Base-by-base conservation (phyloP, 2,888 invertebrate genomes). In the Chromoteleia sp. region DNA sequence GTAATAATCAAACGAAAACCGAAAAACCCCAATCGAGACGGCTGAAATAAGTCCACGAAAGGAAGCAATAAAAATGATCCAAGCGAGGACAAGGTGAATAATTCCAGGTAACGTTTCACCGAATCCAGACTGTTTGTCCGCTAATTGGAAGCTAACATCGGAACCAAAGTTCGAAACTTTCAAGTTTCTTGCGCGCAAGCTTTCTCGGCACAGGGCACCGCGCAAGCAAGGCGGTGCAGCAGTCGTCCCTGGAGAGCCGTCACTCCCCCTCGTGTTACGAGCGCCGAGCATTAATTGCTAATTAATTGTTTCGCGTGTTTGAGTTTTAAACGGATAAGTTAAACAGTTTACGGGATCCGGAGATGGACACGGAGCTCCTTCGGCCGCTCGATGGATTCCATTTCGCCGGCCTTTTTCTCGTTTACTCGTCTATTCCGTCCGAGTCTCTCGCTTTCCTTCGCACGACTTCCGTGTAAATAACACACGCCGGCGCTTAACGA, bases 121-220 rank as follows among this genome's bases (percentile, higher is more conserved):
- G 84, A 87, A 89, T 87, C 86, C 87, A 84, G 86, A 87, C 88
- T 91, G 89, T 91, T 91, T 91, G 90, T 90, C 90, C 88, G 88
- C 89, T 91, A 91, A 91, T 91, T 91, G 91, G 89, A 90, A 91
- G 90, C 89, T 90, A 91, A 91, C 91, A 89, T 87, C 85, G 83
- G 87, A 89, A 88, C 87, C 87, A 85, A 89, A 91, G 88, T 90
- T 90, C 68, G 75, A 61, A 91, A 91, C 87, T 90, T 89, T 88
- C 89, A 90, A 91, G 90, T 91, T 91, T 91, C 90, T 91, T 90
- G 89, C 87, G 82, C 83, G 86, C 83, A 84, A 84, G 84, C 70
- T 54, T 70, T 59, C 70, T 70, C 43, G 43, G 15, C 73, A 30
- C 33, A 79, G 81, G 70, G 63, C 84, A 82, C 83, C 84, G 85